These are phyloP conservation scores for Pentalonia nigronervosa DNA, from an alignment of 1,140 invertebrate species.

Conservation along the genomic window DNA sequence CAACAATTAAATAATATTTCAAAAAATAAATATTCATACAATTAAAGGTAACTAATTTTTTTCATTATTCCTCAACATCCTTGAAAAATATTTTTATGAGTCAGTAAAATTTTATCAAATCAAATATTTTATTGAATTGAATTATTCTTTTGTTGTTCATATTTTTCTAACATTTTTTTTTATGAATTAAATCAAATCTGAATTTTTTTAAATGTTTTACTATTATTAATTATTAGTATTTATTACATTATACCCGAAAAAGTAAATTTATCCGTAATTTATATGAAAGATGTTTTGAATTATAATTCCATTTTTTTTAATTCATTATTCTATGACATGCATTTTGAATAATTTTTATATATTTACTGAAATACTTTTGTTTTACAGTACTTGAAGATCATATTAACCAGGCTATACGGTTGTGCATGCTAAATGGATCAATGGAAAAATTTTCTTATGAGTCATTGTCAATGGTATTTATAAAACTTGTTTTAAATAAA, in stretches of 20 bases:
- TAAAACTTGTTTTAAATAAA: background rate
- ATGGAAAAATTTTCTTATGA: constrained; percentile 50
- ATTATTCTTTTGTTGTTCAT: background rate
- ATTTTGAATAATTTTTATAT: background rate
- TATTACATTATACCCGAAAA: background rate
- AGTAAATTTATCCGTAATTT: background rate
- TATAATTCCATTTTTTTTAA: background rate
- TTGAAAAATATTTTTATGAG: background rate
- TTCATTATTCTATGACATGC: background rate
- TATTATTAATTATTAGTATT: no score
- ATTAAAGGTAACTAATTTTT: background rate
- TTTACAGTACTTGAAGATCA: constrained; percentile 46
- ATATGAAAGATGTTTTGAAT: background rate
- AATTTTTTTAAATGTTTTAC: background rate
- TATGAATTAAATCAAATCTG: background rate
- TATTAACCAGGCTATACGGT: constrained; percentile 31
- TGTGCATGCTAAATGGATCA: constrained; percentile 37
- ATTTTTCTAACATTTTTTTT: background rate
- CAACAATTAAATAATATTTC: no score
- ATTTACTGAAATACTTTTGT: background rate
- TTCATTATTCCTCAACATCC: background rate
- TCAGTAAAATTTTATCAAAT: background rate
- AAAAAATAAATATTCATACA: no score
- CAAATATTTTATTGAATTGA: no score
- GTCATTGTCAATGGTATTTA: constrained; percentile 25